A percentile compares a stretch with the other conserved stretches of the same genome.
Conservation (phyloP, 2,888 invertebrate genomes). For the Marronus borbonicus region DNA sequence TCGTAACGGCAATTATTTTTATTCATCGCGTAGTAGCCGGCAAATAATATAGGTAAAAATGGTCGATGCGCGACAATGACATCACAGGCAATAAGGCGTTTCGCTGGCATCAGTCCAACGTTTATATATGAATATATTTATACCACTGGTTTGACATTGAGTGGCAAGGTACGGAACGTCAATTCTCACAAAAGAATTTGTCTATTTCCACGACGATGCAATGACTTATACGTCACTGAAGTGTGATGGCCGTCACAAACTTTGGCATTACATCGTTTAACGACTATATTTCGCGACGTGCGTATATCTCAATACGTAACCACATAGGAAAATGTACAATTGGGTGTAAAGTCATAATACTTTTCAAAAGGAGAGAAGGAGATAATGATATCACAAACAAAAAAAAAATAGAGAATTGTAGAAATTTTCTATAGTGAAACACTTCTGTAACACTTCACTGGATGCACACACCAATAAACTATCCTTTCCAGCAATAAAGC, state of each 20-base stretch:
- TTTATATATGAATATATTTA: neutral
- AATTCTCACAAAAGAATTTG: slow-evolving; percentile 18
- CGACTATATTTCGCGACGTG: neutral
- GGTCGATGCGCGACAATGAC: slow-evolving; percentile 5
- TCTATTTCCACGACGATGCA: slow-evolving; percentile 10
- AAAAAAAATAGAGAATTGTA: too few relatives aligned
- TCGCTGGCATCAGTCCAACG: slow-evolving; percentile 12
- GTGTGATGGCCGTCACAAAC: neutral
- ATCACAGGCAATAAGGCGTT: slow-evolving; percentile 16
- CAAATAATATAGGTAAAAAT: slow-evolving; percentile 1
- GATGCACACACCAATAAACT: too few relatives aligned
- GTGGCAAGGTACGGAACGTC: slow-evolving; percentile 10
- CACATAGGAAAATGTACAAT: too few relatives aligned
- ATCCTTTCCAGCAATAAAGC: too few relatives aligned
- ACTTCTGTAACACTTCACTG: too few relatives aligned
- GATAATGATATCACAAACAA: too few relatives aligned
- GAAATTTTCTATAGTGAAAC: too few relatives aligned
- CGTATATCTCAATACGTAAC: too few relatives aligned
- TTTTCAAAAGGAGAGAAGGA: too few relatives aligned
- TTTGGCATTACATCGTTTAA: slow-evolving; percentile 5
- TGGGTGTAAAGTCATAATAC: too few relatives aligned
- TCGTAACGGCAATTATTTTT: slow-evolving; percentile 17
- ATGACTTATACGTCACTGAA: slow-evolving; percentile 2
- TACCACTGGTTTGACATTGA: slow-evolving; percentile 16
- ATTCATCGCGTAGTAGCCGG: neutral